Evolutionary conservation across 2,888 invertebrate genomes (phyloP).

Genomic region (Rosalia funebris): DNA sequence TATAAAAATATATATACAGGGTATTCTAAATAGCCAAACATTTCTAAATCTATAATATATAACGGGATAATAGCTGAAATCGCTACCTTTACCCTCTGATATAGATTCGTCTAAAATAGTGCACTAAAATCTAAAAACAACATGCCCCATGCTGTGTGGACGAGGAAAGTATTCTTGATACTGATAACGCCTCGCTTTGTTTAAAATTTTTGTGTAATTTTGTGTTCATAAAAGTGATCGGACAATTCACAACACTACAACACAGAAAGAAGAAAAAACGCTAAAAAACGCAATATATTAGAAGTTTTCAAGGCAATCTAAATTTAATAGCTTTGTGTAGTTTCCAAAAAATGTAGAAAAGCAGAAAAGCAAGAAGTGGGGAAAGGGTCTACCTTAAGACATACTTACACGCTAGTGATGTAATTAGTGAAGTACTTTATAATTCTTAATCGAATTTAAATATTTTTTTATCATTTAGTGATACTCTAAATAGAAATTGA

Average conservation of each 20-base stretch:
- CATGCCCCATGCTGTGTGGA: conserved; percentile 63
- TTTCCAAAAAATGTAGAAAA: conserved; percentile 6
- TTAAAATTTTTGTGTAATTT: conserved; percentile 43
- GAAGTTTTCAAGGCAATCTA: conserved; percentile 17
- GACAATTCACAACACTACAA: conserved; percentile 53
- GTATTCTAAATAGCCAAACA: neutral
- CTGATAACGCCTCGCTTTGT: conserved; percentile 52
- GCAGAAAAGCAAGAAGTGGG: conserved; percentile 13
- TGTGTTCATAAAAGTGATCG: conserved; percentile 44
- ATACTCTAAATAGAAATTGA: too few species aligned
- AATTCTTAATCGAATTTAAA: too few species aligned
- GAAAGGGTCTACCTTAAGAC: conserved; percentile 11
- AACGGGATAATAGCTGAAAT: too few species aligned
- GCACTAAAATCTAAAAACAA: conserved; percentile 49
- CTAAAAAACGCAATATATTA: conserved; percentile 42
- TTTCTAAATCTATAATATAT: too few species aligned
- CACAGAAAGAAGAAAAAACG: conserved; percentile 40
- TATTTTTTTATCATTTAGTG: too few species aligned
- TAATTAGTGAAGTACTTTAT: too few species aligned
- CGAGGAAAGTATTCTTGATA: conserved; percentile 64
- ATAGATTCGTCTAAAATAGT: conserved; percentile 37
- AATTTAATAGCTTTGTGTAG: conserved; percentile 34
- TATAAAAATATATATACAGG: neutral
- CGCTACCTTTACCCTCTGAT: too few species aligned
- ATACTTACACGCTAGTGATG: conserved; percentile 17